Base-by-base conservation (phyloP, 2,888 invertebrate species). In the Clivina fossor region DNA sequence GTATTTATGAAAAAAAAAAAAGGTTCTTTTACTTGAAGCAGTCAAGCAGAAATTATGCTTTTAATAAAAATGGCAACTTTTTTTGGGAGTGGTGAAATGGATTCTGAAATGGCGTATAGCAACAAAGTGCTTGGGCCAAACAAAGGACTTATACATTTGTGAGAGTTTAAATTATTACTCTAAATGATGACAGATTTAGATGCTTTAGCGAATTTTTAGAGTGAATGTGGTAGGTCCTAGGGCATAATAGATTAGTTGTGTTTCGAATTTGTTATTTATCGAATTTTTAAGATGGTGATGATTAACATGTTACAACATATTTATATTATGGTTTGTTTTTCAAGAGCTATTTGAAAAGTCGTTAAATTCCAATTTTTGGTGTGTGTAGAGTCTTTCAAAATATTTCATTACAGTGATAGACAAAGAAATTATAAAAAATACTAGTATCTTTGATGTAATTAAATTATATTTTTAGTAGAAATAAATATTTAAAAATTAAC, bases 41-140 rank as follows among this genome's bases (percentile, higher is more conserved):
- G 33, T 47, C 47, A 20, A 20, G 33, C 33, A 33, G 22, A 47
- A 33, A 47, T 47, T 47, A 47, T 35, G 47, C 13, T 33, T 11
- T 20, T 33, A 47, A 47, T 47, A 47, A 47, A n/a, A 47, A 47
- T 38, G 20, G 13, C 47, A 22, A 11, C 22, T 22, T 24, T 24
- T 24, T 24, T 24, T 24, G 26, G 9, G 26, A 24, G 9, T 7
- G 4, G n/a, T n/a, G n/a, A n/a, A n/a, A n/a, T n/a, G n/a, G n/a
- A n/a, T n/a, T 24, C 26, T 24, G 22, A 47, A 33, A 47, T 47
- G 47, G 32, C 47, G 33, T 32, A 46, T 19, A 33, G 4, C 32
- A 22, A 33, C 19, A 28, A 20, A 15, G 15, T 18, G 9, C 13
- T 20, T n/a, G 11, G 9, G 8, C 22, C 15, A 24, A 41, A 41